Conservation (phyloP, 2,888 invertebrate genomes). For the Pseudolycoriella hygida region DNA sequence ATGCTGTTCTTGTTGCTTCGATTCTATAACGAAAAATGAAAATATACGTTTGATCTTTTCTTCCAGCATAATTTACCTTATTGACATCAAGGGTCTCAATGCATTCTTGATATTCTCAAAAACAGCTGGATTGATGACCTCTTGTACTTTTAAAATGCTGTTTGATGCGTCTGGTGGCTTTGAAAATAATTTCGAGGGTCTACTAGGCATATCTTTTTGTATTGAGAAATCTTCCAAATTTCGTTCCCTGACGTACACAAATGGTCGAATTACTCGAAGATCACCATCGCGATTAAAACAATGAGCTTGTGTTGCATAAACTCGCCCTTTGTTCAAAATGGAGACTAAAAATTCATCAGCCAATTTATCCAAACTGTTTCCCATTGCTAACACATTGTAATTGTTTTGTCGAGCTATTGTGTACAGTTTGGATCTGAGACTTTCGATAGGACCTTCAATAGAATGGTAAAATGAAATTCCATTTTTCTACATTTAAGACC, state of each 20-base stretch:
- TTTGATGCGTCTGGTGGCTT: constrained; percentile 11
- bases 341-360: constrained; percentile 68
- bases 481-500: too few species aligned
- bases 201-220: constrained; percentile 12
- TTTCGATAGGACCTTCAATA: constrained; percentile 33
- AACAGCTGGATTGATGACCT: constrained; percentile 12
- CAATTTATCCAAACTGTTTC: constrained; percentile 72
- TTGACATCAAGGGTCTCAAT: constrained; percentile 11
- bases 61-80: constrained; percentile 9
- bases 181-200: constrained; percentile 11
- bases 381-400: constrained; percentile 76
- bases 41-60: background rate
- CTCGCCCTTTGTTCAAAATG: constrained; percentile 60
- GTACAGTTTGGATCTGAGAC: constrained; percentile 39
- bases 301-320: constrained; percentile 63
- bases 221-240: constrained; percentile 12
- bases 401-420: constrained; percentile 54
- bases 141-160: constrained; percentile 13
- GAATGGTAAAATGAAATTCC: constrained; percentile 1
- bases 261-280: constrained; percentile 68
- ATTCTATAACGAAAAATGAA: background rate
- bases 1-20: background rate
- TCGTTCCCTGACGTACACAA: constrained; percentile 69
- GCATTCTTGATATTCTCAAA: constrained; percentile 14
- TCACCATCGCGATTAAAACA: constrained; percentile 61